Percentiles rank a stretch among this genome's conserved stretches.
Evolutionary conservation across 2,113 vertebrate genomes (phyloP).

Genomic region (Amblyornis subalaris): DNA sequence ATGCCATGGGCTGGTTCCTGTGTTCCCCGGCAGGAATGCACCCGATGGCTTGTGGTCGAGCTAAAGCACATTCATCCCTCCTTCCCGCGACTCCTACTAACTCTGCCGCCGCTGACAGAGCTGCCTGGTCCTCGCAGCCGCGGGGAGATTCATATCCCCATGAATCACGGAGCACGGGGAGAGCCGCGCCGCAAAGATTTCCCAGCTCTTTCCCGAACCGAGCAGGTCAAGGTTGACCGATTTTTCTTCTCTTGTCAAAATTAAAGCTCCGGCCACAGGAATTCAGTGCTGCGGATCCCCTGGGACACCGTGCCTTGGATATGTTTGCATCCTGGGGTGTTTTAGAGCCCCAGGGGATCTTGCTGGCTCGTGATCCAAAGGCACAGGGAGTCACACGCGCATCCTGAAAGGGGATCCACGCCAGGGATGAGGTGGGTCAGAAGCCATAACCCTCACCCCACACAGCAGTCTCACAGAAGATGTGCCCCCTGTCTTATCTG

Average conservation of each 20-base stretch:
- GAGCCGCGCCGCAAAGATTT: not conserved
- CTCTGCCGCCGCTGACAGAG: constrained; percentile 46
- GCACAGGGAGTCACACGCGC: not conserved
- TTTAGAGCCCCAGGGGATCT: not conserved
- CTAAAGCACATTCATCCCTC: constrained; percentile 14
- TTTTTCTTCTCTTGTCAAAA: not conserved
- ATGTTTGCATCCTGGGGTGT: not conserved
- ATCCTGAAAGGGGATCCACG: not conserved
- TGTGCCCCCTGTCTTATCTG: not conserved
- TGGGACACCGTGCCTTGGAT: not conserved
- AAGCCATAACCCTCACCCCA: not conserved
- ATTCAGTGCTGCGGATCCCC: not conserved
- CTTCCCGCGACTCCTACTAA: constrained; percentile 44
- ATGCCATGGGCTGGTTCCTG: constrained; percentile 29
- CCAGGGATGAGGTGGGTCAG: not conserved
- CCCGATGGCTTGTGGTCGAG: constrained; percentile 13
- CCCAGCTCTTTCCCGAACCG: not conserved
- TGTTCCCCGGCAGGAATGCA: constrained; percentile 10
- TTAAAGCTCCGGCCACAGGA: not conserved
- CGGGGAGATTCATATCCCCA: not conserved
- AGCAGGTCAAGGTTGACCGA: not conserved
- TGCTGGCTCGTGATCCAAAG: not conserved
- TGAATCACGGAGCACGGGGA: not conserved
- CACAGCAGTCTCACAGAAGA: fast-evolving
- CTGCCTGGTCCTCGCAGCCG: not conserved